phyloP scores from a whole-genome alignment of 2,888 invertebrate species.

The Dendrolimus pini region DNA sequence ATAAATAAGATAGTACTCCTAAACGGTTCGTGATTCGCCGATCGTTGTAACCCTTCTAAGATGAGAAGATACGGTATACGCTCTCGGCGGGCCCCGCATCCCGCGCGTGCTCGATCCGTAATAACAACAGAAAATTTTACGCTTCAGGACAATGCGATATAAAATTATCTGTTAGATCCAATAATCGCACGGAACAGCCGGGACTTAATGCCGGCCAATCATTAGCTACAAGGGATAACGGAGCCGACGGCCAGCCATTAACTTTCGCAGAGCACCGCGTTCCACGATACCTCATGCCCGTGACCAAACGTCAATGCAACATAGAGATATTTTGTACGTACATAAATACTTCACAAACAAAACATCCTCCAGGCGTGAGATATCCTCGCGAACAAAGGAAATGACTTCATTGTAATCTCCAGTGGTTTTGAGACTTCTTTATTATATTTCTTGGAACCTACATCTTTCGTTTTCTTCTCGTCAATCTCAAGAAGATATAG shows the following conservation, averaged over 20 bases:
- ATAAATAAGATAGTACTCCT: constrained; percentile 14
- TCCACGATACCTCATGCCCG: constrained; percentile 63
- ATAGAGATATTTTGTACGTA: constrained; percentile 37
- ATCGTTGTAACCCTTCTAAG: constrained; percentile 36
- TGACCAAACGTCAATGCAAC: constrained; percentile 75
- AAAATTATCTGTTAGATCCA: constrained; percentile 77
- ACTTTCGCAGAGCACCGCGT: constrained; percentile 40
- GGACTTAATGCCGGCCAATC: constrained; percentile 75
- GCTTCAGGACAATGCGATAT: constrained; percentile 76
- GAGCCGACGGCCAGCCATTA: constrained; percentile 64
- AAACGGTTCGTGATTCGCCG: constrained; percentile 46
- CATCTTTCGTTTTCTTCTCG: constrained; percentile 11
- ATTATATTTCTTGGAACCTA: constrained; percentile 42
- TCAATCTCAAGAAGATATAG: constrained; percentile 1
- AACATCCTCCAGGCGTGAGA: constrained; percentile 48
- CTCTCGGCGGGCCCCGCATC: constrained; percentile 26
- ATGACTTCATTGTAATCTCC: constrained; percentile 65
- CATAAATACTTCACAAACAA: constrained; percentile 38
- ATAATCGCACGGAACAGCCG: constrained; percentile 74
- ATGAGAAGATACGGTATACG: constrained; percentile 38
- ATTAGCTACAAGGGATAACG: constrained; percentile 76
- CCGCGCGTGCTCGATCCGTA: constrained; percentile 52
- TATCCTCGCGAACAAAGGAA: constrained; percentile 49
- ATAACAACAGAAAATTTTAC: constrained; percentile 75
- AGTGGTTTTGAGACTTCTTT: constrained; percentile 43